These are phyloP conservation scores for Calypte anna DNA, from an alignment of 2,113 vertebrate species.

Conservation along the genomic window DNA sequence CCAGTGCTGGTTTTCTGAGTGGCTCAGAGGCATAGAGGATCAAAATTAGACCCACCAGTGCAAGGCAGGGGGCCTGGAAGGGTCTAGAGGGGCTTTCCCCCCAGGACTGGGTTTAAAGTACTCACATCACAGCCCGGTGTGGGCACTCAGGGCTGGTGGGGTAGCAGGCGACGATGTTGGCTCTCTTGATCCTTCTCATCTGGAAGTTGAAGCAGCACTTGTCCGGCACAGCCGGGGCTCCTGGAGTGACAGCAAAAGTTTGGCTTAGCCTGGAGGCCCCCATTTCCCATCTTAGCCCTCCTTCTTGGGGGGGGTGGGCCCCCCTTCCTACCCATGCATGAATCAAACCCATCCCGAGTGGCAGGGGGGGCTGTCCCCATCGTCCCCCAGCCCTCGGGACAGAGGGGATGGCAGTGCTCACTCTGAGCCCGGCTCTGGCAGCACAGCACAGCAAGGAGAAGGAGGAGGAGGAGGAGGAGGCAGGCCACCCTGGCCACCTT, in stretches of 20 bases:
- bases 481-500: neutral
- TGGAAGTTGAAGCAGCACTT: constrained; percentile 69
- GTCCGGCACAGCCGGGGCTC: neutral
- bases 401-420: neutral
- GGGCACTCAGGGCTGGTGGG: constrained; percentile 56
- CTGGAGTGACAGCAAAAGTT: neutral
- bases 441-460: neutral
- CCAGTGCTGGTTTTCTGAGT: rapidly evolving
- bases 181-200: constrained; percentile 20
- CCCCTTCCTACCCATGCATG: rapidly evolving
- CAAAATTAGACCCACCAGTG: neutral
- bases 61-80: rapidly evolving
- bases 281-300: neutral
- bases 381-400: rapidly evolving
- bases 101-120: neutral
- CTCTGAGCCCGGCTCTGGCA: constrained; percentile 23
- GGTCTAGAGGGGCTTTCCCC: neutral
- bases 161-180: constrained; percentile 41
- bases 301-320: neutral
- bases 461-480: constrained; percentile 19
- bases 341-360: rapidly evolving
- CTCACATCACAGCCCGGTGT: constrained; percentile 58
- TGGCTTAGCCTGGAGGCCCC: neutral
- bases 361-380: rapidly evolving
- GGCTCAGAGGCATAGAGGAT: neutral